Base-by-base conservation (phyloP, 2,113 vertebrate species). In the Sylvia atricapilla region DNA sequence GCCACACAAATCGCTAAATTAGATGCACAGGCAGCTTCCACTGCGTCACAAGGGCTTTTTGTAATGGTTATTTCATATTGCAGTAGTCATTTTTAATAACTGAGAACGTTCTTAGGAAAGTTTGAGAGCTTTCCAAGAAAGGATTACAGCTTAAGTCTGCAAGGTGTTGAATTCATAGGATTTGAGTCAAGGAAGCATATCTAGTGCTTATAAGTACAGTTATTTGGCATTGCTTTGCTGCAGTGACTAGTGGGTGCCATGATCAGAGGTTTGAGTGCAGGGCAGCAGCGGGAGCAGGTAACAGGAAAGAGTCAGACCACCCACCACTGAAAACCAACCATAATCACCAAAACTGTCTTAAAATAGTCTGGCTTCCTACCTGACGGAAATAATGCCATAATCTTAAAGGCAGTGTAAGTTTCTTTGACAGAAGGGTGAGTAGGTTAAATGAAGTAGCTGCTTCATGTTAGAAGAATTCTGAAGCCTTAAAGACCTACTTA, bases 401-500 rank as follows among this genome's bases (percentile, higher is more conserved):
- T 52, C 81, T 62, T 63, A 53, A 83, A 31, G 58, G n/a, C 13
- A 37, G 35, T 25, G 10, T 27, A 19, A 44, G 55, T 47, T 64
- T 69, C 53, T 73, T 2, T 47, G 63, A 55, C 55, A 73, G 52
- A 28, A 68, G 22, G 63, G 56, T 53, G 76, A 84, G 27, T 7
- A 55, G 44, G 63, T 96, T 89, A 96, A 94, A 62, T 78, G 84
- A 82, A 84, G 63, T 49, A 69, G 24, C 75, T 93, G 70, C 39
- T 94, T 92, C 86, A 68, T 39, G 22, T 66, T 70, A 74, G 50
- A 77, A 70, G 77, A 68, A 56, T 88, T 86, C 68, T 41, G 47
- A 92, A 92, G 44, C 44, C 21, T 13, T 70, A 52, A 83, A 88
- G 68, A 92, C 39, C 60, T 14, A 28, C 31, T 84, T 81, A 78